Percentiles rank a stretch among this genome's conserved stretches.
Evolutionary conservation across 2,888 invertebrate genomes (phyloP).

Genomic region (Drosophila prolongata): DNA sequence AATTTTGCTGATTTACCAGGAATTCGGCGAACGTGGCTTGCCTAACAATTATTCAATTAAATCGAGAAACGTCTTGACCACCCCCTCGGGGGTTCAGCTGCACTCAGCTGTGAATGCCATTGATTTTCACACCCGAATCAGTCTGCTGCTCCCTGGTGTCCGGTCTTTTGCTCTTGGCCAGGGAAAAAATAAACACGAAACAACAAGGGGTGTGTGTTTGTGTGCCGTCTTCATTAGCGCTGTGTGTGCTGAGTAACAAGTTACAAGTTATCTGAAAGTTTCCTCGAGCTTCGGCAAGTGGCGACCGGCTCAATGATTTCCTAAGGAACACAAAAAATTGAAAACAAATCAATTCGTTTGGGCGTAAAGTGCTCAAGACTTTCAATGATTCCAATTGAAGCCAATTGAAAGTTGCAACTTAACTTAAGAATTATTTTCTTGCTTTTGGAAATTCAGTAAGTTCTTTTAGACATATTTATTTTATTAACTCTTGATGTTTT

Average conservation of each 20-base stretch:
- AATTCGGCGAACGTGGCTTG: slow-evolving; percentile 79
- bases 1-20: slow-evolving; percentile 34
- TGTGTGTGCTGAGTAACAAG: slow-evolving; percentile 48
- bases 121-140: slow-evolving; percentile 72
- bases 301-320: slow-evolving; percentile 30
- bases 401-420: slow-evolving; percentile 50
- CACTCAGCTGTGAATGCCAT: slow-evolving; percentile 56
- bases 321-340: slow-evolving; percentile 40
- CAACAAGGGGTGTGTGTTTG: slow-evolving; percentile 5
- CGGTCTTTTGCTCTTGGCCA: slow-evolving; percentile 12
- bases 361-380: slow-evolving; percentile 63
- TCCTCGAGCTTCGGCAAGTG: slow-evolving; percentile 32
- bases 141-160: slow-evolving; percentile 36
- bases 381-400: slow-evolving; percentile 52
- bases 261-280: slow-evolving; percentile 47
- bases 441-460: not conserved
- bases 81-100: slow-evolving; percentile 57
- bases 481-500: not conserved
- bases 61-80: slow-evolving; percentile 75
- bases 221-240: slow-evolving; percentile 56
- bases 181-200: slow-evolving; percentile 17
- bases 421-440: slow-evolving; percentile 7
- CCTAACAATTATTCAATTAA: slow-evolving; percentile 84
- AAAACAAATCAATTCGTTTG: slow-evolving; percentile 67
- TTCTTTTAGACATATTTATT: not conserved